Conservation (phyloP, 2,888 invertebrate genomes). For the Chouioia cunea region DNA sequence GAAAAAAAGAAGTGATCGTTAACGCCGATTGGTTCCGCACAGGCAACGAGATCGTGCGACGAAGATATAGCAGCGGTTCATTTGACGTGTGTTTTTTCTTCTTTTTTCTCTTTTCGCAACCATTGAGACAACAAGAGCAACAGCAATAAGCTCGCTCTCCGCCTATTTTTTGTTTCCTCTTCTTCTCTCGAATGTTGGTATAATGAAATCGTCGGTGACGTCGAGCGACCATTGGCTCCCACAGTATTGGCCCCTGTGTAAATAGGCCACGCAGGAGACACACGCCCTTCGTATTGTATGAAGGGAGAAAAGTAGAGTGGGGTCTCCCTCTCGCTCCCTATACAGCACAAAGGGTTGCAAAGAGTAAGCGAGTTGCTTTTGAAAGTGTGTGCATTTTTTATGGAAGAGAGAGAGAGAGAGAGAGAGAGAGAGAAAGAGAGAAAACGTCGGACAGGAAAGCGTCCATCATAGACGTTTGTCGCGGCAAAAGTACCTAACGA, state of each 20-base stretch:
- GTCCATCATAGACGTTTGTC: conserved; percentile 61
- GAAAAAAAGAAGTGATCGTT: conserved; percentile 42
- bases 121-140: conserved; percentile 7
- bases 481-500: conserved; percentile 23
- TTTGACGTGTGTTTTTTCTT: conserved; percentile 14
- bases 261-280: conserved; percentile 68
- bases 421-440: not conserved
- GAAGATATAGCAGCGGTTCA: conserved; percentile 44
- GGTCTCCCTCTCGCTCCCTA: conserved; percentile 50
- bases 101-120: not conserved
- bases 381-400: conserved; percentile 62
- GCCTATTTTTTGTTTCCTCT: conserved; percentile 33
- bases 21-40: conserved; percentile 44
- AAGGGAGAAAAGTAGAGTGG: conserved; percentile 49
- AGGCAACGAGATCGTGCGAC: conserved; percentile 46
- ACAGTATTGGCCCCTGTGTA: conserved; percentile 59
- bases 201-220: conserved; percentile 64
- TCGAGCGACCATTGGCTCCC: conserved; percentile 60
- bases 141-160: conserved; percentile 35
- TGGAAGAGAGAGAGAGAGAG: conserved; percentile 42
- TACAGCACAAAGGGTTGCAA: conserved; percentile 60
- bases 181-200: conserved; percentile 39
- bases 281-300: conserved; percentile 66
- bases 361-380: conserved; percentile 40
- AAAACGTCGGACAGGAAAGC: conserved; percentile 60